phyloP scores from a whole-genome alignment of 2,797 vertebrate genomes.

The Hozukius guyotensis region DNA sequence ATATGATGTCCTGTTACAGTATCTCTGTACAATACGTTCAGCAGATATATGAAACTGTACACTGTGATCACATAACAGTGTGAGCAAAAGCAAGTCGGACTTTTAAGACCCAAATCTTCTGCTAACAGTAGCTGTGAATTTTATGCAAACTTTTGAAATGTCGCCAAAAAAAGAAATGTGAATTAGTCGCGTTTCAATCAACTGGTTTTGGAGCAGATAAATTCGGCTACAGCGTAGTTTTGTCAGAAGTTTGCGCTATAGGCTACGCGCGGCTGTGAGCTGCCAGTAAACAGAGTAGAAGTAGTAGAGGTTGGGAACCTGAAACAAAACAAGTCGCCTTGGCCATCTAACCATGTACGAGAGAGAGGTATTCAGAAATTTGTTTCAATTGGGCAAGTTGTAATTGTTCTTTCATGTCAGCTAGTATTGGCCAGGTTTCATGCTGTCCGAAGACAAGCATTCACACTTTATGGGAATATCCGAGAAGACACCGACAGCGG shows the following conservation, averaged over 20 bases:
- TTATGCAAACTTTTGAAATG: no score
- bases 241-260: no score
- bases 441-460: not conserved
- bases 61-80: not conserved
- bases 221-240: no score
- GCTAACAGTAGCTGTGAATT: no score
- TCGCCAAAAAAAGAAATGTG: fast-evolving
- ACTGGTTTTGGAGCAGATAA: no score
- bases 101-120: not conserved
- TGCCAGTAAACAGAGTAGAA: no score
- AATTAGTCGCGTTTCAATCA: no score
- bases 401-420: not conserved
- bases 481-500: not conserved
- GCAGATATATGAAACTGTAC: not conserved
- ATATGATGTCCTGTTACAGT: not conserved
- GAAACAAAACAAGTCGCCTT: not conserved
- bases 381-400: not conserved
- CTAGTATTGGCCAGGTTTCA: fast-evolving
- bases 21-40: not conserved
- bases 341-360: not conserved
- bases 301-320: not conserved
- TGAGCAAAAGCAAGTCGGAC: not conserved
- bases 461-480: not conserved
- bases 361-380: not conserved
- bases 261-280: fast-evolving